Base-by-base conservation (phyloP, 2,888 invertebrate genomes). In the Acanthoscelides obtectus region DNA sequence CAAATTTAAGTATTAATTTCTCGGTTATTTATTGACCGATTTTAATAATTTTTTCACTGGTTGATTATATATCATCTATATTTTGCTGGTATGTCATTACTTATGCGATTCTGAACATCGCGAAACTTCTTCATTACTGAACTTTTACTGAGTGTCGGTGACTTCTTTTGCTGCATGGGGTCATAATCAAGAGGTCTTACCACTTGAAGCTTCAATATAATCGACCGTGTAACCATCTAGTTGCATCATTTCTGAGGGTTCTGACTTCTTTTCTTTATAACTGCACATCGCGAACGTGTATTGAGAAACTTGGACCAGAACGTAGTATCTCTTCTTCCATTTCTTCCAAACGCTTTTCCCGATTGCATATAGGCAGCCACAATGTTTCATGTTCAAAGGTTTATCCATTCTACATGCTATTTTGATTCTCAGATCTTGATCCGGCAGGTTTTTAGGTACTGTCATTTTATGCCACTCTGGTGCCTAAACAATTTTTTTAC, bases 251-350 rank as follows among this genome's bases (percentile, higher is more conserved):
- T 99, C 99, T 22, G 98, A 96, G 19, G 99, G 99, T 86, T 99
- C 99, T 22, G 97, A 95, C 87, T 99, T 99, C 89, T 98, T 99
- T 87, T 99, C 98, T 86, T 98, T 95, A 86, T 99, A 99, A 81
- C 97, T 98, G 88, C 99, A 99, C 92, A 99, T 95, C 67, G 99
- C 99, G 88, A 99, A 99, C 64, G 99, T 99, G 87, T 99, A 99
- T 88, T 99, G 99, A 75, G 98, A 98, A 67, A 99, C 98, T 90
- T 99, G 99, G 68, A 99, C 99, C 77, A 99, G 88, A 77, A 99
- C 98, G 90, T 95, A 98, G 87, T 99, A 99, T 72, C 99, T 90
- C 82, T 96, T 95, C 88, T 99, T 99, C 98, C 99, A 99, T 85
- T 99, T 99, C 83, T 99, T 97, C 99, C 99, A 99, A 0, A 98